phyloP scores from a whole-genome alignment of 2,888 invertebrate genomes.

The Ophraella communa region DNA sequence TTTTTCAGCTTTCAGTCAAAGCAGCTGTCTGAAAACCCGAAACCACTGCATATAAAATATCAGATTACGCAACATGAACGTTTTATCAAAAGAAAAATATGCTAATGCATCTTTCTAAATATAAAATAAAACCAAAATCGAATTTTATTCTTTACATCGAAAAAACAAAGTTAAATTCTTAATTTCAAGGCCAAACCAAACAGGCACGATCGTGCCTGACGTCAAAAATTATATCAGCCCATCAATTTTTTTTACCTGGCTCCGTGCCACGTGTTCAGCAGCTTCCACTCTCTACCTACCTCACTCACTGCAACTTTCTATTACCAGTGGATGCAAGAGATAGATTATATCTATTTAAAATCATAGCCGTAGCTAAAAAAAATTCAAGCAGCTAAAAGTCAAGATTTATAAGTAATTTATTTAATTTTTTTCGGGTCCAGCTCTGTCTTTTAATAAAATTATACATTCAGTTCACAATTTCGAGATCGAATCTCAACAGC shows the following conservation, averaged over 20 bases:
- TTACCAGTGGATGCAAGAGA: neutral
- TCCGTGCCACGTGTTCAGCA: slow-evolving; percentile 6
- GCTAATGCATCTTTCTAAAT: neutral
- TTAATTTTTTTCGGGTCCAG: too few species aligned
- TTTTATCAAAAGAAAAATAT: neutral
- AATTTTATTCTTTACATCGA: neutral
- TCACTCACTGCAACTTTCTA: neutral
- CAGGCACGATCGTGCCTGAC: neutral
- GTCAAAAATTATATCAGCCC: neutral
- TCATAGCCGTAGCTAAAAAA: neutral
- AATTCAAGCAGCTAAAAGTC: too few species aligned
- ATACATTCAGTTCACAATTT: neutral
- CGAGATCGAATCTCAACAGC: neutral
- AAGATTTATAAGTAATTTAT: neutral
- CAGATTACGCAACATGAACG: neutral
- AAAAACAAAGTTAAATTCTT: neutral
- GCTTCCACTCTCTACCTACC: slow-evolving; percentile 2
- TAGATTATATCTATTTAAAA: neutral
- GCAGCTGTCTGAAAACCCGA: neutral
- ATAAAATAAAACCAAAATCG: neutral
- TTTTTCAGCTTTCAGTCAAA: neutral
- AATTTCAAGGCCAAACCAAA: neutral
- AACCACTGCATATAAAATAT: neutral
- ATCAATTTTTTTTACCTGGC: neutral
- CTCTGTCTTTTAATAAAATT: neutral